Evolutionary conservation across 2,888 invertebrate species (phyloP).

Genomic region (Corbicula japonica): DNA sequence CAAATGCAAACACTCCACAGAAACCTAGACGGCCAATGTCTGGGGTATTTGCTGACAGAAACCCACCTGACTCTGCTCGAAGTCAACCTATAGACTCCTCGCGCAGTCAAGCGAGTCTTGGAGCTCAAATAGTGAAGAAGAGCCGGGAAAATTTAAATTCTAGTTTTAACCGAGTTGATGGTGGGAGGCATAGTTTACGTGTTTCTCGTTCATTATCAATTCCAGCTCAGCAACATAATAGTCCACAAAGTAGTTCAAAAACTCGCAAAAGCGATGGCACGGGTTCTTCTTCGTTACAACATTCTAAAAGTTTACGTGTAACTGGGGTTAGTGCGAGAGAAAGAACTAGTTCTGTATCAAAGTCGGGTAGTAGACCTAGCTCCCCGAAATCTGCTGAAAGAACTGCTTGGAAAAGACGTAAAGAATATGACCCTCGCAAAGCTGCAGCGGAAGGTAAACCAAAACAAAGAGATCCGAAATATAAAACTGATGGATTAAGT

Average conservation of each 20-base stretch:
- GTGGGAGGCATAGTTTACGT: slow-evolving; percentile 78
- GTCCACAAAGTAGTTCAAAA: slow-evolving; percentile 35
- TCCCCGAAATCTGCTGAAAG: slow-evolving; percentile 90
- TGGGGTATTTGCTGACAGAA: slow-evolving; percentile 55
- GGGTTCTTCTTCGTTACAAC: slow-evolving; percentile 45
- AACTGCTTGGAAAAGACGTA: slow-evolving; percentile 97
- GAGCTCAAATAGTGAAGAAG: slow-evolving; percentile 80
- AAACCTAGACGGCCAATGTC: slow-evolving; percentile 66
- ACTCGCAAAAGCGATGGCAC: slow-evolving; percentile 66
- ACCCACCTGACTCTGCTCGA: slow-evolving; percentile 62
- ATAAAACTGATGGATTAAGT: slow-evolving; percentile 54
- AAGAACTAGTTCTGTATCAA: slow-evolving; percentile 74
- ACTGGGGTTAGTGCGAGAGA: slow-evolving; percentile 73
- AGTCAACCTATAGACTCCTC: slow-evolving; percentile 76
- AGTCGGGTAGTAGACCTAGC: slow-evolving; percentile 76
- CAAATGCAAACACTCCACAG: slow-evolving; percentile 61
- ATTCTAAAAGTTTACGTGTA: slow-evolving; percentile 78
- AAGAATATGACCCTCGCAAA: slow-evolving; percentile 97
- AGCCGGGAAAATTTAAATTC: slow-evolving; percentile 71
- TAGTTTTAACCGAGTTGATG: slow-evolving; percentile 72
- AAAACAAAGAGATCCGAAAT: slow-evolving; percentile 71
- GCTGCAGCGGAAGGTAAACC: slow-evolving; percentile 93
- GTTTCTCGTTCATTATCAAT: slow-evolving; percentile 62
- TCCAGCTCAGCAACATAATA: slow-evolving; percentile 55
- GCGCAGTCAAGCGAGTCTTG: slow-evolving; percentile 80